Evolutionary conservation across 2,113 vertebrate genomes (phyloP).

Genomic region (Myodes glareolus): DNA sequence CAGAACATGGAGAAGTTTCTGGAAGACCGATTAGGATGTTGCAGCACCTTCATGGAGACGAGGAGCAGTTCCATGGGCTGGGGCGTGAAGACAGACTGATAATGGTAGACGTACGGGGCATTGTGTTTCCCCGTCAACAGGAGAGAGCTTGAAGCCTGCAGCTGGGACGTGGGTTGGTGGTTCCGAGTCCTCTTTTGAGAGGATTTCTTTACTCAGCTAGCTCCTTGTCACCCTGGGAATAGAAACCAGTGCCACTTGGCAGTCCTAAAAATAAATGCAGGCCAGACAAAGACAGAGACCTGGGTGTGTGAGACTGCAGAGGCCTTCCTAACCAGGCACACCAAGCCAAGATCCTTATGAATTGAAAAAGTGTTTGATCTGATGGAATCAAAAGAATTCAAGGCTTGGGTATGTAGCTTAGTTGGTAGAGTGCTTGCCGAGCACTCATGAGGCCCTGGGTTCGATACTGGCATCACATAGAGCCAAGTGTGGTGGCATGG

Average conservation of each 20-base stretch:
- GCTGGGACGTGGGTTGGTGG: neutral
- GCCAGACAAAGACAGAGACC: neutral
- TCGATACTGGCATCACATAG: neutral
- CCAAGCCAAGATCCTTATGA: neutral
- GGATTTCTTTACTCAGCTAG: neutral
- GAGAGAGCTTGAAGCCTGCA: neutral
- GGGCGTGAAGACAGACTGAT: neutral
- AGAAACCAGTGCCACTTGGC: neutral
- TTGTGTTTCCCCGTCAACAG: neutral
- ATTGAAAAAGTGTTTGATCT: neutral
- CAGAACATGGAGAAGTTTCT: neutral
- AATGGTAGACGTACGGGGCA: neutral
- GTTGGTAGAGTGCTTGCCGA: neutral
- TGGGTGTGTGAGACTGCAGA: neutral
- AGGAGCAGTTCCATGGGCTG: neutral
- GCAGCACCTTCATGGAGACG: too few species aligned
- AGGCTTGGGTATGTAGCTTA: neutral
- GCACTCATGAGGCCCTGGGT: neutral
- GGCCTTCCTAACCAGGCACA: neutral
- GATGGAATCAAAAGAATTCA: neutral
- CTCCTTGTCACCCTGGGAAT: neutral
- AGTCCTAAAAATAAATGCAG: neutral
- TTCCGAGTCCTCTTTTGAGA: neutral
- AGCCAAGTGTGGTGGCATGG: neutral
- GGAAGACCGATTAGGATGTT: neutral